A percentile compares a stretch with the other conserved stretches of the same genome.
These are phyloP conservation scores for Molossus molossus DNA, from an alignment of 2,797 vertebrate genomes.

Conservation along the genomic window DNA sequence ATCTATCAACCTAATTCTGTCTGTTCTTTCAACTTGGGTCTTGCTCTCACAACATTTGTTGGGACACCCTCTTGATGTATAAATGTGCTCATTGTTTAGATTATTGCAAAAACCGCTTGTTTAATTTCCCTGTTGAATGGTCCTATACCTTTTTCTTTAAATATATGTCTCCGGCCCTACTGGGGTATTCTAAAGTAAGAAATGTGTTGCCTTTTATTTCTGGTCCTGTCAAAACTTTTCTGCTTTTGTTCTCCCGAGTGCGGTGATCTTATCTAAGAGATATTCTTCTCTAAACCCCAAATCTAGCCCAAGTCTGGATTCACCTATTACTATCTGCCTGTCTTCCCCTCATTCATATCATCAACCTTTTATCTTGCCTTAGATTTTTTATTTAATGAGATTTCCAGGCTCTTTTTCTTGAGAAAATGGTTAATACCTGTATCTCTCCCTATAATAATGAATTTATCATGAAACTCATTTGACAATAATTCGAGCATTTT, in stretches of 20 bases:
- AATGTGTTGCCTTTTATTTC: constrained; percentile 48
- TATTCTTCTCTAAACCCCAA: neutral
- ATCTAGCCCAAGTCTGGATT: neutral
- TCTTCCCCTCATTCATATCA: neutral
- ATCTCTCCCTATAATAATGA: constrained; percentile 18
- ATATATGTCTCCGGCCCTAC: neutral
- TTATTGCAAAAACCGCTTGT: neutral
- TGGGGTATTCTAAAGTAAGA: neutral
- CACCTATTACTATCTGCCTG: neutral
- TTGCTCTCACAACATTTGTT: neutral
- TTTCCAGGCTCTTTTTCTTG: neutral
- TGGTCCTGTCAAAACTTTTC: constrained; percentile 51
- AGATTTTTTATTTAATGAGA: neutral
- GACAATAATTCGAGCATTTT: constrained; percentile 53
- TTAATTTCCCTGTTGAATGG: constrained; percentile 23
- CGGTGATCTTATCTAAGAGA: neutral
- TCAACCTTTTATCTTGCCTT: neutral
- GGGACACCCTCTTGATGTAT: constrained; percentile 1
- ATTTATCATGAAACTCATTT: neutral
- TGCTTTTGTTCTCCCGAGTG: neutral
- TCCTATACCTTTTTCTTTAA: constrained; percentile 31
- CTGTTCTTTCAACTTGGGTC: constrained; percentile 56
- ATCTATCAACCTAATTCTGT: constrained; percentile 78
- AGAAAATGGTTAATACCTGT: neutral
- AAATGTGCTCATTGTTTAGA: constrained; percentile 47